Base-by-base conservation (phyloP, 2,113 vertebrate genomes). In the Ophthalmolycus amberensis region DNA sequence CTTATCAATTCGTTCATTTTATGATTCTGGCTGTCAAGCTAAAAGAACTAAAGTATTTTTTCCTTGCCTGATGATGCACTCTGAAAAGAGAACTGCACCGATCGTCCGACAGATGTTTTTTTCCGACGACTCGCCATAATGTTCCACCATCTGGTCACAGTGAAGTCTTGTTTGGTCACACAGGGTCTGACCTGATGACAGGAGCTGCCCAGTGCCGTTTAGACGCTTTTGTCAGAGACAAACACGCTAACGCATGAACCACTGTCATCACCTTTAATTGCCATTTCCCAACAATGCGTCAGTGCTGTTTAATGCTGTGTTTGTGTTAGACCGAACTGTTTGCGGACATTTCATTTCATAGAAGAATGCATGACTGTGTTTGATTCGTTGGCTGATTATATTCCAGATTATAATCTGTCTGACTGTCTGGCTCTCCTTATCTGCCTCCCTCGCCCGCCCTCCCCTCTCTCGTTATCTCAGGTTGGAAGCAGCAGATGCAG, bases 401-500 rank as follows among this genome's bases (percentile, higher is more conserved):
- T 64, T 70, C 70, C 54, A 68, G 88, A 86, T 86, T 5, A 16
- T 58, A 75, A 80, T 87, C 80, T 85, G 68, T 62, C 64, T 84
- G 75, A 42, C 77, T 85, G 71, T 88, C 76, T 84, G 72, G 4
- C 14, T 29, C n/a, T 58, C 16, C 9, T 20, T 64, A 2, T 76
- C 27, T 85, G 14, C 29, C 58, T 72, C 60, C n/a, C 60, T 9
- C 14, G 1, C 56, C 12, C 29, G 29, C 69, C 29, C 71, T 44
- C 70, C 16, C 40, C 67, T 34, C 10, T 32, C 29, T 66, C 11
- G 11, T 50, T 42, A 42, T 82, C n/a, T 75, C 84, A 95, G 94
- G 85, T 2, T 93, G 91, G 90, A 89, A 76, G 50, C 86, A 89
- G 81, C 73, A 93, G 95, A 71, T 40, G 64, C 96, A 97, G 79